These are phyloP conservation scores for Podotricha telesiphe DNA, from an alignment of 2,888 invertebrate species.

Conservation along the genomic window DNA sequence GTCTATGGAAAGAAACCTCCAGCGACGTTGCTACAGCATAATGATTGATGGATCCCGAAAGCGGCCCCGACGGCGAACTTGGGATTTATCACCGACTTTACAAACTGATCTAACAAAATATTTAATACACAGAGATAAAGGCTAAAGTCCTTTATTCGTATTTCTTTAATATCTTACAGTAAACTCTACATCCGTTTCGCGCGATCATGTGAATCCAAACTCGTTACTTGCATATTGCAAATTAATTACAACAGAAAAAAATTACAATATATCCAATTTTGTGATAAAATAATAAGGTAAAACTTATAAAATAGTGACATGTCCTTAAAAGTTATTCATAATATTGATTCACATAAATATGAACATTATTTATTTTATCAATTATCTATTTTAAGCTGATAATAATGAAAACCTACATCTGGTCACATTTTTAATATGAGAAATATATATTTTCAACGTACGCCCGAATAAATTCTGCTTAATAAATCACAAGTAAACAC, in stretches of 20 bases:
- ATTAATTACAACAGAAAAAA: slow-evolving; percentile 28
- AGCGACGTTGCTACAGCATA: slow-evolving; percentile 64
- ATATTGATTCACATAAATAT: too few relatives aligned
- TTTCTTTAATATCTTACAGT: slow-evolving; percentile 46
- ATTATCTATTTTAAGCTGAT: background rate
- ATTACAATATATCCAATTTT: too few relatives aligned
- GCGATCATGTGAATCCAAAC: slow-evolving; percentile 44
- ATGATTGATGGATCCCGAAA: slow-evolving; percentile 81
- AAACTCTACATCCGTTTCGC: slow-evolving; percentile 65
- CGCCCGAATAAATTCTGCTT: slow-evolving; percentile 17
- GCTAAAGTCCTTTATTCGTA: slow-evolving; percentile 18
- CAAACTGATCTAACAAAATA: slow-evolving; percentile 19
- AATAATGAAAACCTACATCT: background rate
- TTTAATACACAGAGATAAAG: slow-evolving; percentile 33
- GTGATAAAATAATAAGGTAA: too few relatives aligned
- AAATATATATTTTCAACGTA: background rate
- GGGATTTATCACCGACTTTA: slow-evolving; percentile 70
- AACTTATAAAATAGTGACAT: too few relatives aligned
- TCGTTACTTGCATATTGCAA: slow-evolving; percentile 44
- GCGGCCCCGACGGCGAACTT: slow-evolving; percentile 76
- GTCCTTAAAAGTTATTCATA: too few relatives aligned
- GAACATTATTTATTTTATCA: background rate
- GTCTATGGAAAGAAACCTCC: slow-evolving; percentile 59
- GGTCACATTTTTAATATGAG: background rate
- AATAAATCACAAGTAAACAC: slow-evolving; percentile 67